These are phyloP conservation scores for Ennomos fuscantarius DNA, from an alignment of 2,888 invertebrate species.

Conservation along the genomic window DNA sequence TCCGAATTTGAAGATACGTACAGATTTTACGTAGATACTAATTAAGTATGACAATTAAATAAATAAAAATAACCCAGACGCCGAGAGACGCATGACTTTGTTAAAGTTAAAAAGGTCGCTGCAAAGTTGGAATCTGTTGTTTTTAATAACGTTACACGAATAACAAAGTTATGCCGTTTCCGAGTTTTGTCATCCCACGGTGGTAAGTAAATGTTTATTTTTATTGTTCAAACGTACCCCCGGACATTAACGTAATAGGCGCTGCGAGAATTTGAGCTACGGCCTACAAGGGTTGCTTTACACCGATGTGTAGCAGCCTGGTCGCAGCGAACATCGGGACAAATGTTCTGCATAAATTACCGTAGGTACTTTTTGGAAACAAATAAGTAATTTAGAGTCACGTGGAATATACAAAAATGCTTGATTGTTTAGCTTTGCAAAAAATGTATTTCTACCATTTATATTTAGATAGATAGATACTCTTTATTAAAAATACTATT, in stretches of 20 bases:
- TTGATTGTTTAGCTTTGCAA: no score
- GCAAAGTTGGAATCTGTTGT: slow-evolving; percentile 49
- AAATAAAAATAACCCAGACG: no score
- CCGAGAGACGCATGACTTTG: neutral
- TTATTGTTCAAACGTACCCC: slow-evolving; percentile 74
- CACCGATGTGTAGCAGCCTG: slow-evolving; percentile 42
- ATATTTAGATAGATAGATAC: no score
- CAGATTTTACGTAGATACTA: no score
- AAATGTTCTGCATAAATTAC: neutral
- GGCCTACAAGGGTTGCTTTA: slow-evolving; percentile 44
- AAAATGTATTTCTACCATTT: no score
- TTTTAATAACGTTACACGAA: slow-evolving; percentile 64
- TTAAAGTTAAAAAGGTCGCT: slow-evolving; percentile 1
- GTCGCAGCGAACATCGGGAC: slow-evolving; percentile 1
- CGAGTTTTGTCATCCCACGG: slow-evolving; percentile 59
- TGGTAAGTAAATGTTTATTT: slow-evolving; percentile 72
- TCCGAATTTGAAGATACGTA: no score
- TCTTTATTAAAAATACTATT: no score
- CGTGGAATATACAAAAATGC: neutral
- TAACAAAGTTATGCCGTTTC: slow-evolving; percentile 68
- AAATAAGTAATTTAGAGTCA: no score
- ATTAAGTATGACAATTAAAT: no score
- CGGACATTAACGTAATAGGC: slow-evolving; percentile 73
- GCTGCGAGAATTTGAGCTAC: slow-evolving; percentile 67
- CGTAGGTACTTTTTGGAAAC: no score